Conservation (phyloP, 2,797 vertebrate genomes). For the Prionace glauca region DNA sequence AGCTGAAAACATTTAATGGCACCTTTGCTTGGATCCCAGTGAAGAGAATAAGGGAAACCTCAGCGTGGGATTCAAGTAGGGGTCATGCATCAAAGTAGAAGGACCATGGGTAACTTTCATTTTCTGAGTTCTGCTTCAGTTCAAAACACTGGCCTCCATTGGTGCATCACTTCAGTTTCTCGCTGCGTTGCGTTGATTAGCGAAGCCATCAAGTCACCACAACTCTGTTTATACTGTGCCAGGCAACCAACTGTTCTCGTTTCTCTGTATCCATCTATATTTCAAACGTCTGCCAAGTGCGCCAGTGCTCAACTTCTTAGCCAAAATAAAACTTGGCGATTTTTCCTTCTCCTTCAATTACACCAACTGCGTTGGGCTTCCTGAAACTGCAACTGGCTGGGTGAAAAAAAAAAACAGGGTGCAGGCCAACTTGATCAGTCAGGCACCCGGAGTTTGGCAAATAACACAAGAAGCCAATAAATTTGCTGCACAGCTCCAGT, state of each 20-base stretch:
- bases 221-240: background rate
- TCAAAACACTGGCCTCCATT: background rate
- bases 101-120: background rate
- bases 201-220: background rate
- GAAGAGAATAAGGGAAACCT: background rate
- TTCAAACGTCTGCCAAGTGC: background rate
- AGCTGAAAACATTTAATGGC: background rate
- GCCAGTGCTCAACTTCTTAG: background rate
- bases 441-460: background rate
- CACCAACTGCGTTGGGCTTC: background rate
- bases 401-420: background rate
- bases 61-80: background rate
- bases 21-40: background rate
- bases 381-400: background rate
- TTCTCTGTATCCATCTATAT: background rate
- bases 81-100: background rate
- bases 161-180: background rate
- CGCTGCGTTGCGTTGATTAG: background rate
- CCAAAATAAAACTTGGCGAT: conserved; percentile 5
- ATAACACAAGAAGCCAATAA: background rate
- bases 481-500: background rate
- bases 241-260: background rate
- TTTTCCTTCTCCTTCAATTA: background rate
- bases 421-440: background rate
- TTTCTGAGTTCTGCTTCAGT: background rate